These are phyloP conservation scores for Diabrotica virgifera DNA, from an alignment of 1,140 invertebrate species.

Conservation along the genomic window DNA sequence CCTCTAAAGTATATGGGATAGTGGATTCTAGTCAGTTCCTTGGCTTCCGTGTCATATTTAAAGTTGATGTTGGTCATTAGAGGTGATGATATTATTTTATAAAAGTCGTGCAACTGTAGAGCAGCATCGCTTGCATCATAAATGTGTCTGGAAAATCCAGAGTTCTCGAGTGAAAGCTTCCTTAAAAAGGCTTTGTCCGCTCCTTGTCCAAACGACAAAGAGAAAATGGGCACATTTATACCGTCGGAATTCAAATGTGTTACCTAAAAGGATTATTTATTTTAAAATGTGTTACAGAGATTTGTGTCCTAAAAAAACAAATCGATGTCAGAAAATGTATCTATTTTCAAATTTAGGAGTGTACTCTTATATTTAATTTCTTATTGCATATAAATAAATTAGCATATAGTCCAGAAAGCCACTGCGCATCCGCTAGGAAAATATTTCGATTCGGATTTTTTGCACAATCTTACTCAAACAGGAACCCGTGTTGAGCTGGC, in stretches of 20 bases:
- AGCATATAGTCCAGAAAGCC: no score
- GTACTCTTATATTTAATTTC: no score
- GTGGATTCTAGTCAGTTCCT: conserved; percentile 42
- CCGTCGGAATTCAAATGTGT: neutral
- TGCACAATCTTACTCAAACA: no score
- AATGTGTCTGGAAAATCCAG: conserved; percentile 64
- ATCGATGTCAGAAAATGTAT: neutral
- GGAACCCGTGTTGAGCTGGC: no score
- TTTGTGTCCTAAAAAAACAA: neutral
- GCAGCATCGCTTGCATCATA: conserved; percentile 66
- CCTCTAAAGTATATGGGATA: conserved; percentile 56
- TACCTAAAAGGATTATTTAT: neutral
- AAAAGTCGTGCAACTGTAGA: conserved; percentile 66
- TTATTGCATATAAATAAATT: no score
- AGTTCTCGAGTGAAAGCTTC: conserved; percentile 59
- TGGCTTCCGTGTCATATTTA: conserved; percentile 52
- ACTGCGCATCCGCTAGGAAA: no score
- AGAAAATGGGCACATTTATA: conserved; percentile 51
- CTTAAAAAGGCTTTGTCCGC: conserved; percentile 63
- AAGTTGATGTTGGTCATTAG: conserved; percentile 62
- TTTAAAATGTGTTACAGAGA: neutral
- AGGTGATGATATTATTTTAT: conserved; percentile 64
- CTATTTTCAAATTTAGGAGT: no score
- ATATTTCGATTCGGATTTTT: no score
- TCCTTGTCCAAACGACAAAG: conserved; percentile 64